Base-by-base conservation (phyloP, 1,140 invertebrate species). In the Tribolium madens region DNA sequence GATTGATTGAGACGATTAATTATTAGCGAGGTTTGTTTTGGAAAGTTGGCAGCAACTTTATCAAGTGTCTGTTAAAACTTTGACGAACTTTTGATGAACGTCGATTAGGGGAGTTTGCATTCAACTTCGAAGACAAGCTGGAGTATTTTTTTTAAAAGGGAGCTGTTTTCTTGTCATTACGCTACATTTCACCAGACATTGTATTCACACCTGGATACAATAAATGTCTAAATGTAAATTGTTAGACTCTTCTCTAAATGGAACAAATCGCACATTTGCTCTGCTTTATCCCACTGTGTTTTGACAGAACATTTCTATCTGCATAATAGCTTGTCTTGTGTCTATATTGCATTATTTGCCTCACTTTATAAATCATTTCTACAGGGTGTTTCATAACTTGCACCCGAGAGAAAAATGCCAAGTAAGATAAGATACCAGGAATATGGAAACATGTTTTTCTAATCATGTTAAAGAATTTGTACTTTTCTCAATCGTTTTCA, bases 1-100 rank as follows among this genome's bases (percentile, higher is more conserved):
- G 53, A 64, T 64, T 26, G 57, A 64, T 64, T 64, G 18, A 10
- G 18, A 60, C 53, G 53, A 60, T 60, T 60, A 60, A 60, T 60
- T 33, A 64, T 64, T 64, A 13, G 7, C 18, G 26, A 13, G 17
- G 57, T 33, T 33, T 10, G 26, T 31, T 64, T 64, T 31, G 21
- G 57, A 64, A 64, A 64, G 57, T 64, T 64, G 17, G 3, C 31
- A n/a, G 3, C 26, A 33, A 33, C 14, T 64, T 31, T 33, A 26
- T 33, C 57, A 33, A 64, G 57, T 33, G 10, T 33, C 52, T 64
- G 57, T 64, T 64, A 12, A 14, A 33, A 33, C n/a, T 21, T 57
- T 18, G 2, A 5, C 1, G 14, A 57, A 21, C 15, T 64, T 64
- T 64, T 64, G 57, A 64, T 64, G 57, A 64, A 64, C 7, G 57